phyloP scores from a whole-genome alignment of 2,113 vertebrate genomes.

The Arothron firmamentum region DNA sequence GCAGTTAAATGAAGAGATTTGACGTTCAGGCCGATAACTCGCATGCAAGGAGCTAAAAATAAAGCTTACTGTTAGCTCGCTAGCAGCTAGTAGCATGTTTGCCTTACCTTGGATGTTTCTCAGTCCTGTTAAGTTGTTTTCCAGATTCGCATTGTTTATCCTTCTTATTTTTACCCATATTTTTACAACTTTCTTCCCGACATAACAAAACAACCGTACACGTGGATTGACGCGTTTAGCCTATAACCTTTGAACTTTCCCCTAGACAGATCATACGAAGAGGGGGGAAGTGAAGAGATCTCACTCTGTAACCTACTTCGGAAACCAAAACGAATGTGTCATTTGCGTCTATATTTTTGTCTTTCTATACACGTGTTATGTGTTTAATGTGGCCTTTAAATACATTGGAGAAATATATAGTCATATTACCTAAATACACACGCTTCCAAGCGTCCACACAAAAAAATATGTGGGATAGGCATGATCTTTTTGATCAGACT shows the following conservation, averaged over 20 bases:
- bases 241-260: constrained; percentile 11
- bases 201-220: constrained; percentile 17
- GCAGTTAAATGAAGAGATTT: neutral
- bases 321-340: neutral
- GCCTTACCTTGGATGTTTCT: constrained; percentile 53
- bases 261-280: fast-evolving
- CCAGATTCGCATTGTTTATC: constrained; percentile 13
- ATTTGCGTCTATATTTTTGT: too few relatives aligned
- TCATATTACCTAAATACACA: too few relatives aligned
- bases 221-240: constrained; percentile 2
- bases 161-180: constrained; percentile 61
- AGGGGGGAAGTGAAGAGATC: neutral
- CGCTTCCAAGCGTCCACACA: too few relatives aligned
- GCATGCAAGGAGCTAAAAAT: neutral
- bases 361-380: neutral
- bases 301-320: constrained; percentile 14
- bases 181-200: neutral
- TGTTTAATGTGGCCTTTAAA: neutral
- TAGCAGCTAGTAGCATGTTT: neutral
- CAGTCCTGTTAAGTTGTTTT: constrained; percentile 19
- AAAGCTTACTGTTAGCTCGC: constrained; percentile 18
- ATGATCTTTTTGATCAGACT: too few relatives aligned
- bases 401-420: too few relatives aligned
- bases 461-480: too few relatives aligned
- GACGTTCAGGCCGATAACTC: neutral